phyloP scores from a whole-genome alignment of 1,140 invertebrate genomes.

The Plectrocnemia conspersa region DNA sequence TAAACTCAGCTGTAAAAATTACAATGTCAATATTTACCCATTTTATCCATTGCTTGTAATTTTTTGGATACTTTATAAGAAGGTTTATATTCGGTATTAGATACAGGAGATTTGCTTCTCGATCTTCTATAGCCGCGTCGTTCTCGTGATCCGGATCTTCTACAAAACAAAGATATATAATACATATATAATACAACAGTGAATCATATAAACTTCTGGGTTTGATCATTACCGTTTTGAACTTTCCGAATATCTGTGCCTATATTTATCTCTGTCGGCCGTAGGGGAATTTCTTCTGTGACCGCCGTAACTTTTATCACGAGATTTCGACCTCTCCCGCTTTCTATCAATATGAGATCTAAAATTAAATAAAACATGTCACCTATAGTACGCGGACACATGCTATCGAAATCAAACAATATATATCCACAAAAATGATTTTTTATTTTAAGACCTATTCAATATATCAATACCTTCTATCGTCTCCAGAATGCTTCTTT shows the following conservation, averaged over 20 bases:
- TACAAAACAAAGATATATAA: slow-evolving; percentile 13
- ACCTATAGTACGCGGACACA: no score
- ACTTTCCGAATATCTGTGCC: slow-evolving; percentile 6
- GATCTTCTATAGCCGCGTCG: slow-evolving; percentile 15
- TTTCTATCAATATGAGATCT: slow-evolving; percentile 23
- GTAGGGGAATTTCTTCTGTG: slow-evolving; percentile 24
- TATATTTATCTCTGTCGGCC: slow-evolving; percentile 20
- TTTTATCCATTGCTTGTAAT: slow-evolving; percentile 51
- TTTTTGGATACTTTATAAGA: slow-evolving; percentile 51
- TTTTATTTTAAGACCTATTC: no score
- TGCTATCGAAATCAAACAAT: neutral
- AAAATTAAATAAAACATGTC: no score
- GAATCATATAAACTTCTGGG: slow-evolving; percentile 1
- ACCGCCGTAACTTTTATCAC: slow-evolving; percentile 19
- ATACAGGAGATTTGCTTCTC: slow-evolving; percentile 37
- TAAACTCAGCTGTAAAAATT: neutral
- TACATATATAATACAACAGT: neutral
- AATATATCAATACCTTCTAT: slow-evolving; percentile 24
- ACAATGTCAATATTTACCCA: slow-evolving; percentile 39
- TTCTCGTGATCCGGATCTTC: slow-evolving; percentile 24
- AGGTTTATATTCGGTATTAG: slow-evolving; percentile 43
- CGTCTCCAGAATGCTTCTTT: neutral
- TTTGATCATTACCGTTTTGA: slow-evolving; percentile 3
- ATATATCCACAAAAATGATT: no score
- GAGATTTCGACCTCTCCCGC: slow-evolving; percentile 26